Percentiles rank a stretch among this genome's conserved stretches.
phyloP scores from a whole-genome alignment of 2,113 vertebrate species.

The Percopsis transmontana region DNA sequence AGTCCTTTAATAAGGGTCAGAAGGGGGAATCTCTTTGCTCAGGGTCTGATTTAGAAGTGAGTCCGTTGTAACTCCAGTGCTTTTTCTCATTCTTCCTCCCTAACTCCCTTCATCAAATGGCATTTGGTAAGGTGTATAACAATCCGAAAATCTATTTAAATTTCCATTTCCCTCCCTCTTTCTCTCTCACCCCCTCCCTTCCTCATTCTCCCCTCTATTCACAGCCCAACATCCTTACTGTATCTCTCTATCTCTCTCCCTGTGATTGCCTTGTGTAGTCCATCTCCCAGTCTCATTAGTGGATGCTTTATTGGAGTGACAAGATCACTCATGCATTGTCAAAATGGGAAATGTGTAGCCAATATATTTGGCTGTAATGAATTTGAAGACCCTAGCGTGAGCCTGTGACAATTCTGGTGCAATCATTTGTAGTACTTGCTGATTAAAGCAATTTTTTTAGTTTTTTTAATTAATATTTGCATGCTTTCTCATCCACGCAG shows the following conservation, averaged over 20 bases:
- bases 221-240: background rate
- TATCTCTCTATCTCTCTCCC: background rate
- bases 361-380: background rate
- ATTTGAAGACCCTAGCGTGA: background rate
- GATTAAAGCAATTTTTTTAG: background rate
- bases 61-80: too few relatives aligned
- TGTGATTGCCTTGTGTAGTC: background rate
- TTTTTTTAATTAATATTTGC: background rate
- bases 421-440: too few relatives aligned
- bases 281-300: background rate
- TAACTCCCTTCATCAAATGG: too few relatives aligned
- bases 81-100: too few relatives aligned
- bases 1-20: too few relatives aligned
- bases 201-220: too few relatives aligned
- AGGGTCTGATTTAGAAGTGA: too few relatives aligned
- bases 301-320: background rate
- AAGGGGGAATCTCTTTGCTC: too few relatives aligned
- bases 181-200: too few relatives aligned
- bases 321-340: background rate
- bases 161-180: too few relatives aligned
- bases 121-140: too few relatives aligned
- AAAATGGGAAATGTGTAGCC: background rate
- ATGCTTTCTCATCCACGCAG: conserved; percentile 65
- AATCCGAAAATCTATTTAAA: too few relatives aligned
- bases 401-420: background rate